Evolutionary conservation across 2,797 vertebrate species (phyloP).

Genomic region (Pogoniulus pusillus): DNA sequence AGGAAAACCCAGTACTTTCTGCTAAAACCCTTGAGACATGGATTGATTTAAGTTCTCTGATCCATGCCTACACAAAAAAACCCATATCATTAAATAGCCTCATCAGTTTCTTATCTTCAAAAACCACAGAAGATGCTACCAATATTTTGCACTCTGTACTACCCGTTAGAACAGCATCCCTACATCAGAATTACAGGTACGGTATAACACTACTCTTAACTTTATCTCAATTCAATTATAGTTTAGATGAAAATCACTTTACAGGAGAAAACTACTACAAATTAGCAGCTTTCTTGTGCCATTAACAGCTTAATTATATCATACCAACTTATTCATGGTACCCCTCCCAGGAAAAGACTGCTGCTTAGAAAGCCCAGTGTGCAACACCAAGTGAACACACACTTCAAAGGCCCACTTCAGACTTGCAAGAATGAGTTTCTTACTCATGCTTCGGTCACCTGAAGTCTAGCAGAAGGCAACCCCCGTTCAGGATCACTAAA

Average conservation of each 20-base stretch:
- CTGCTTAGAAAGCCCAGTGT: neutral
- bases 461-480: neutral
- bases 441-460: neutral
- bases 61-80: neutral
- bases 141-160: neutral
- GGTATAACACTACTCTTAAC: neutral
- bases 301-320: neutral
- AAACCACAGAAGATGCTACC: neutral
- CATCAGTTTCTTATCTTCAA: accelerated
- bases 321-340: neutral
- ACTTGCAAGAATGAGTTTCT: neutral
- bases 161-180: neutral
- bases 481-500: neutral
- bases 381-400: neutral
- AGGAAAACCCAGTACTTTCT: neutral
- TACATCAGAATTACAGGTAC: neutral
- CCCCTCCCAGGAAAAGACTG: neutral
- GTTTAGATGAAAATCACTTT: neutral
- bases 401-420: neutral
- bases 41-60: neutral
- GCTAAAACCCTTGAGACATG: neutral
- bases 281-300: neutral
- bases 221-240: neutral
- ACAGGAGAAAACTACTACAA: neutral
- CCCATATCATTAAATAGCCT: neutral